phyloP scores from a whole-genome alignment of 2,797 vertebrate species.

The Enteromius thamalakanensis region DNA sequence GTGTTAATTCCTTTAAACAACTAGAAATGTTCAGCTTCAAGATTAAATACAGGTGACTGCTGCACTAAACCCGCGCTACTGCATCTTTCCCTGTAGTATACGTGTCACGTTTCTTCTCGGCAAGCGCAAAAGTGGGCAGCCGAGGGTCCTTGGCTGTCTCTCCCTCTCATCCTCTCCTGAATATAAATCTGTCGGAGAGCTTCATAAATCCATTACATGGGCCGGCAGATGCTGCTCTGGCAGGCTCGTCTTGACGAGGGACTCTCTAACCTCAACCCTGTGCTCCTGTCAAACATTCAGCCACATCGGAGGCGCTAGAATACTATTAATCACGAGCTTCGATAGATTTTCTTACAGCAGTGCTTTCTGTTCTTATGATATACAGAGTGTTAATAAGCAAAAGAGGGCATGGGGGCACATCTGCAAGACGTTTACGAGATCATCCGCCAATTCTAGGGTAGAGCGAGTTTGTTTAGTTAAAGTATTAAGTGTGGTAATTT shows the following conservation, averaged over 20 bases:
- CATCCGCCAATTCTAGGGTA: conserved; percentile 4
- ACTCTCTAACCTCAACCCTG: conserved; percentile 47
- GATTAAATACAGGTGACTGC: conserved; percentile 37
- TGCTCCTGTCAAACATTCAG: conserved; percentile 46
- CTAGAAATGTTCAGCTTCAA: background rate
- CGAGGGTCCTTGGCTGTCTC: conserved; percentile 59
- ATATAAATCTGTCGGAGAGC: conserved; percentile 59
- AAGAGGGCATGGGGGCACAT: conserved; percentile 7
- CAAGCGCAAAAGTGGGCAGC: conserved; percentile 54
- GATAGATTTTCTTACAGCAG: conserved; percentile 21
- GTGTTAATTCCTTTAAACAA: background rate
- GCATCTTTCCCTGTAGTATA: conserved; percentile 44
- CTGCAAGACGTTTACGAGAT: conserved; percentile 15
- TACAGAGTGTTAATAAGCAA: conserved; percentile 18
- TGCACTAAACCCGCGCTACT: conserved; percentile 28
- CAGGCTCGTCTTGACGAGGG: conserved; percentile 48
- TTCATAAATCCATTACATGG: conserved; percentile 57
- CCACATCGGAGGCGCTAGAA: conserved; percentile 21
- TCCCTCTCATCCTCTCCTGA: conserved; percentile 48
- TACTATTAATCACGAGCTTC: conserved; percentile 31
- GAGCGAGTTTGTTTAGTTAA: conserved; percentile 27
- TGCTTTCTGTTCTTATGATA: conserved; percentile 24
- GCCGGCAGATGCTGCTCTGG: conserved; percentile 37
- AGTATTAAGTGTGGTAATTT: conserved; percentile 7
- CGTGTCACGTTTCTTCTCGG: conserved; percentile 51